Conservation (phyloP, 1,140 invertebrate species). For the Drosophila kohkoa region DNA sequence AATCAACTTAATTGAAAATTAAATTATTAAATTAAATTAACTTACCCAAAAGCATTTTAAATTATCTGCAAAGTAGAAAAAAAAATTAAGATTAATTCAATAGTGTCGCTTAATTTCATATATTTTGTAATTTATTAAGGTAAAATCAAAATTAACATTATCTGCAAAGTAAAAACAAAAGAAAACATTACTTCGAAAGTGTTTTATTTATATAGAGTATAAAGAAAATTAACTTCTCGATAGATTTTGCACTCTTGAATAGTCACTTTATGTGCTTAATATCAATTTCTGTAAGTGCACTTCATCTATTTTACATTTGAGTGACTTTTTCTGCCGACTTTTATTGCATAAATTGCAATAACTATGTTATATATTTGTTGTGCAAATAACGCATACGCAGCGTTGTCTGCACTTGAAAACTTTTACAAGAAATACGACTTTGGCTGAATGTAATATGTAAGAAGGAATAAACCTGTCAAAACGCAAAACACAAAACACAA, state of each 20-base stretch:
- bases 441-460: conserved; percentile 36
- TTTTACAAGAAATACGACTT: conserved; percentile 36
- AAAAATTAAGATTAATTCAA: no score
- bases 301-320: conserved; percentile 37
- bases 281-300: conserved; percentile 8
- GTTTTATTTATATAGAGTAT: no score
- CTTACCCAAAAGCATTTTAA: no score
- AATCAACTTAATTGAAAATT: no score
- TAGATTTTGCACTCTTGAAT: neutral
- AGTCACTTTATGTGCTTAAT: conserved; percentile 13
- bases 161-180: no score
- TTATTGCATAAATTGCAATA: conserved; percentile 34
- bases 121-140: no score
- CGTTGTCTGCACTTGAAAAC: conserved; percentile 62
- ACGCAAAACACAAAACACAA: conserved; percentile 54
- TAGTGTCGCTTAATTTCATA: no score
- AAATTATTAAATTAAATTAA: no score
- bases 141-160: no score
- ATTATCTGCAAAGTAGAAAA: no score
- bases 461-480: conserved; percentile 70
- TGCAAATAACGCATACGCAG: conserved; percentile 61
- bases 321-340: conserved; percentile 5
- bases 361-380: neutral
- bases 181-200: no score
- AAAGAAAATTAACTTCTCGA: no score